phyloP scores from a whole-genome alignment of 2,888 invertebrate species.

The Acanthopleura granulata region DNA sequence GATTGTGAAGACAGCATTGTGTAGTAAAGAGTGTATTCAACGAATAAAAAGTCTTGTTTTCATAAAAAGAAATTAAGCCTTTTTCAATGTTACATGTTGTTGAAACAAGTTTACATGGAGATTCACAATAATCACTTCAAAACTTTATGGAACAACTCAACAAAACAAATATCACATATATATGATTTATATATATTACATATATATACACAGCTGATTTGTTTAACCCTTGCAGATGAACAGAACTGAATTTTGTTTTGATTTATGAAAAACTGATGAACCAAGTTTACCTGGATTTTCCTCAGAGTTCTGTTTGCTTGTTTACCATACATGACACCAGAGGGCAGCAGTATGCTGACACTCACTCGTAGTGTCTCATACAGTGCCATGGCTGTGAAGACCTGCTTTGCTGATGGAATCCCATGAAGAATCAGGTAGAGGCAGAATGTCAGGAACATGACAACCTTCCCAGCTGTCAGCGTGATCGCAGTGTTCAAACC shows the following conservation, averaged over 20 bases:
- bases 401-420: constrained; percentile 30
- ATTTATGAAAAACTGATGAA: background rate
- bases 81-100: too few relatives aligned
- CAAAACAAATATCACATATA: background rate
- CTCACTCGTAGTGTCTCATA: constrained; percentile 46
- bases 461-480: constrained; percentile 46
- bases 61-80: too few relatives aligned
- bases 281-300: constrained; percentile 41
- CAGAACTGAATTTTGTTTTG: background rate
- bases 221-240: too few relatives aligned
- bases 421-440: constrained; percentile 36
- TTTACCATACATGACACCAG: constrained; percentile 43
- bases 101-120: too few relatives aligned
- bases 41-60: too few relatives aligned
- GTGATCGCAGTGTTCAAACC: constrained; percentile 45
- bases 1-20: too few relatives aligned
- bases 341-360: constrained; percentile 45
- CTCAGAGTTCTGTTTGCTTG: constrained; percentile 39
- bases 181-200: background rate
- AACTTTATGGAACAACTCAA: background rate
- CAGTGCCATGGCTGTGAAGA: constrained; percentile 48
- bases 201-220: background rate
- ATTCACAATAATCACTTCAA: too few relatives aligned
- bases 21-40: too few relatives aligned
- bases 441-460: constrained; percentile 45